These are phyloP conservation scores for Hexactinellida sp. DNA, from an alignment of 37 sponge, comb jelly and placozoan genomes.

Conservation along the genomic window DNA sequence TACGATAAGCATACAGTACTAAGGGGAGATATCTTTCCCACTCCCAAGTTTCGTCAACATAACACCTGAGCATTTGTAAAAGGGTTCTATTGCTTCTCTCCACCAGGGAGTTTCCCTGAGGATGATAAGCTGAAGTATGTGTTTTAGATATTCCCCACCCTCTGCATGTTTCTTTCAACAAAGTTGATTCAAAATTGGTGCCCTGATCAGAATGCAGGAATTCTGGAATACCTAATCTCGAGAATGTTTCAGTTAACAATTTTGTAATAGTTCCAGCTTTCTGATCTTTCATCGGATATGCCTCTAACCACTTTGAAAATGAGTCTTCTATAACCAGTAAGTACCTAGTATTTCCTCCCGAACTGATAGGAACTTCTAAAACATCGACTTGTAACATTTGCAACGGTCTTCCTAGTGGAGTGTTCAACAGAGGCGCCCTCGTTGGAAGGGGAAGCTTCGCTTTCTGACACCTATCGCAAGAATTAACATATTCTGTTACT, in stretches of 20 bases:
- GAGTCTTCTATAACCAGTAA: not conserved
- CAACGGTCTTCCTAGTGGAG: not conserved
- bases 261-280: not conserved
- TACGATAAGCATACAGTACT: not conserved
- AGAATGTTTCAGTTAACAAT: not conserved
- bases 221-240: not conserved
- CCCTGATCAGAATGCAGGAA: not conserved
- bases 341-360: not conserved
- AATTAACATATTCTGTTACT: conserved; percentile 21
- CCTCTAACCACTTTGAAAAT: not conserved
- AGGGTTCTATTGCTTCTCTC: not conserved
- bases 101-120: not conserved
- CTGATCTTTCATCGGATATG: not conserved
- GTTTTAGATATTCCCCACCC: not conserved
- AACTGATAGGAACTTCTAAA: not conserved
- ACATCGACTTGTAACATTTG: not conserved
- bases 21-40: not conserved
- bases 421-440: not conserved
- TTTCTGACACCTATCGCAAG: conserved; percentile 27
- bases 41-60: not conserved
- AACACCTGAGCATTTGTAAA: not conserved
- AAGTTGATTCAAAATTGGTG: not conserved
- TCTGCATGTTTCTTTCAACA: not conserved
- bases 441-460: conserved; percentile 16
- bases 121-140: not conserved